Evolutionary conservation across 1,140 invertebrate species (phyloP).

Genomic region (Diabrotica undecimpunctata): DNA sequence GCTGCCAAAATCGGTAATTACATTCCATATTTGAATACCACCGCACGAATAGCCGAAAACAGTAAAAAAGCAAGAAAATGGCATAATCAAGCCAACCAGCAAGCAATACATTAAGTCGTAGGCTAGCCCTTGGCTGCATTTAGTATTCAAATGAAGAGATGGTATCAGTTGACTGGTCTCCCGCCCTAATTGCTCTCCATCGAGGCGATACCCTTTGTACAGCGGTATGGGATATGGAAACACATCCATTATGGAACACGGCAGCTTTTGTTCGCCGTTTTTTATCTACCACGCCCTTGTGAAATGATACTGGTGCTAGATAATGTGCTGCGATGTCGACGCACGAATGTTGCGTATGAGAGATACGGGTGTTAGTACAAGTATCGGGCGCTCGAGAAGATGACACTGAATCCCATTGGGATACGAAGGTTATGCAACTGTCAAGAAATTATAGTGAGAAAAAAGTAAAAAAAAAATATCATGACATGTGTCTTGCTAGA

Average conservation of each 20-base stretch:
- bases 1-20: too few species aligned
- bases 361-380: not conserved
- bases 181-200: conserved; percentile 43
- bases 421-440: too few species aligned
- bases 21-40: too few species aligned
- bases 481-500: too few species aligned
- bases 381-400: too few species aligned
- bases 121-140: conserved; percentile 31
- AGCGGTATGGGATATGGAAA: conserved; percentile 32
- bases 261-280: conserved; percentile 38
- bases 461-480: too few species aligned
- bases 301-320: conserved; percentile 34
- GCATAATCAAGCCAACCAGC: conserved; percentile 9
- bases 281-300: conserved; percentile 31
- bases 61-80: conserved; percentile 7
- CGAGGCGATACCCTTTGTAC: conserved; percentile 34
- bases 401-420: too few species aligned
- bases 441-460: too few species aligned
- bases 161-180: conserved; percentile 40
- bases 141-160: conserved; percentile 41
- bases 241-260: conserved; percentile 40
- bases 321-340: conserved; percentile 20
- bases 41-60: too few species aligned
- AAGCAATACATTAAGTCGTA: conserved; percentile 29
- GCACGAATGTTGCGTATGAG: not conserved